Conservation (phyloP, 2,888 invertebrate genomes). For the Empis livida region DNA sequence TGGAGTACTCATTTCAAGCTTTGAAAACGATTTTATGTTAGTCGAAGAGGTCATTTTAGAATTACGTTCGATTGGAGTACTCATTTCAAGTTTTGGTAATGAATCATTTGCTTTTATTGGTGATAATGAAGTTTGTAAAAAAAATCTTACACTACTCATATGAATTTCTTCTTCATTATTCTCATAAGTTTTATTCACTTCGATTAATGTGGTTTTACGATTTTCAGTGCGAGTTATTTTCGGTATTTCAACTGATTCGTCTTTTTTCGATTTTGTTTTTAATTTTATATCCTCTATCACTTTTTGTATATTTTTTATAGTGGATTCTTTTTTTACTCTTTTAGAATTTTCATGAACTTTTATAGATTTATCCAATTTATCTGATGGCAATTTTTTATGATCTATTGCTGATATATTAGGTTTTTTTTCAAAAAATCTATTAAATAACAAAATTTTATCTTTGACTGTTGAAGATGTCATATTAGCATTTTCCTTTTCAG, state of each 20-base stretch:
- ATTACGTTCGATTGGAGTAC: neutral
- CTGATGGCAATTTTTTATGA: no score
- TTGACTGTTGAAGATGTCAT: slow-evolving; percentile 18
- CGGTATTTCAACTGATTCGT: no score
- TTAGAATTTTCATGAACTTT: neutral
- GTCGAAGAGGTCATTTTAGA: neutral
- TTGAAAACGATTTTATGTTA: no score
- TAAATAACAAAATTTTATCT: slow-evolving; percentile 27
- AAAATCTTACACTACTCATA: slow-evolving; percentile 6
- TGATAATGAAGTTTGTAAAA: neutral
- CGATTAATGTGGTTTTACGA: neutral
- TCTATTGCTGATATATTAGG: neutral
- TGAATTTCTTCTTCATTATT: slow-evolving; percentile 1
- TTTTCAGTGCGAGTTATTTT: neutral
- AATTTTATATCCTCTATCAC: neutral
- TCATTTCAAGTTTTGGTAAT: no score
- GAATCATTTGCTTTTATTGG: neutral
- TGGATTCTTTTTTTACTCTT: neutral
- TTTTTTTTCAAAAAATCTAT: slow-evolving; percentile 20
- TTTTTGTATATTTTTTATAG: neutral
- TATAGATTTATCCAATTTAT: neutral
- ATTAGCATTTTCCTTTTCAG: neutral
- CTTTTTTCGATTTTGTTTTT: neutral
- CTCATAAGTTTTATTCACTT: neutral
- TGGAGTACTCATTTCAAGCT: no score